These are phyloP conservation scores for Exephanes ischioxanthus DNA, from an alignment of 2,888 invertebrate genomes.

Conservation along the genomic window DNA sequence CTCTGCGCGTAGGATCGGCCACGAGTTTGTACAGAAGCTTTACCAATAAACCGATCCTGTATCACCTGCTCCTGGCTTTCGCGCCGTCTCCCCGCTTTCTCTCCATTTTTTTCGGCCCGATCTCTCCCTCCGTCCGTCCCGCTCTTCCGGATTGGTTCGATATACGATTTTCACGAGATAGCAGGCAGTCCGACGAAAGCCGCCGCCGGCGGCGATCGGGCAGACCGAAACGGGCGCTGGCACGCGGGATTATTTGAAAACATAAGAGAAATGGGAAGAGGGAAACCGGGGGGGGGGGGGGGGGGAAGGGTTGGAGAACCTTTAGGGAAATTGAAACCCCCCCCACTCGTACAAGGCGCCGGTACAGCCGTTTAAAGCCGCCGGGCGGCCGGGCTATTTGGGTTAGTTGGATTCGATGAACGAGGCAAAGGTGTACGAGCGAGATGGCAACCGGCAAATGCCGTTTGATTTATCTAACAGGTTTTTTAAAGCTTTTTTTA, in stretches of 20 bases:
- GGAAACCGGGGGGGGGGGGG: not conserved
- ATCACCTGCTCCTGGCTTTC: conserved; percentile 62
- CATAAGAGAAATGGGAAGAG: conserved; percentile 26
- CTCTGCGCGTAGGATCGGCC: conserved; percentile 38
- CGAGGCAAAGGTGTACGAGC: conserved; percentile 21
- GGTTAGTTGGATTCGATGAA: conserved; percentile 55
- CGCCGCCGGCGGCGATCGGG: conserved; percentile 43
- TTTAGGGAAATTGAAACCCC: conserved; percentile 57
- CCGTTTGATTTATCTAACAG: conserved; percentile 46
- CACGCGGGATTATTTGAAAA: conserved; percentile 60
- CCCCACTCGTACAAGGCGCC: not conserved
- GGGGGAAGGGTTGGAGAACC: conserved; percentile 9
- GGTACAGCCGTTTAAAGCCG: conserved; percentile 50
- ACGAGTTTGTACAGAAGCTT: conserved; percentile 64
- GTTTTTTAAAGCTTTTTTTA: conserved; percentile 6
- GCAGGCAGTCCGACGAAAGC: conserved; percentile 55
- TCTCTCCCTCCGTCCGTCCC: not conserved
- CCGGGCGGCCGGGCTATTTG: conserved; percentile 32
- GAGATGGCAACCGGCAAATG: conserved; percentile 39
- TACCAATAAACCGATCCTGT: conserved; percentile 66
- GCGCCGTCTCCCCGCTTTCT: conserved; percentile 23
- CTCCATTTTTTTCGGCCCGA: conserved; percentile 16
- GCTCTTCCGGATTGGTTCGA: conserved; percentile 47
- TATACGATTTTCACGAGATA: conserved; percentile 62
- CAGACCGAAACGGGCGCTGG: conserved; percentile 4